Conservation (phyloP, 2,888 invertebrate genomes). For the Anagyrus pseudococci region DNA sequence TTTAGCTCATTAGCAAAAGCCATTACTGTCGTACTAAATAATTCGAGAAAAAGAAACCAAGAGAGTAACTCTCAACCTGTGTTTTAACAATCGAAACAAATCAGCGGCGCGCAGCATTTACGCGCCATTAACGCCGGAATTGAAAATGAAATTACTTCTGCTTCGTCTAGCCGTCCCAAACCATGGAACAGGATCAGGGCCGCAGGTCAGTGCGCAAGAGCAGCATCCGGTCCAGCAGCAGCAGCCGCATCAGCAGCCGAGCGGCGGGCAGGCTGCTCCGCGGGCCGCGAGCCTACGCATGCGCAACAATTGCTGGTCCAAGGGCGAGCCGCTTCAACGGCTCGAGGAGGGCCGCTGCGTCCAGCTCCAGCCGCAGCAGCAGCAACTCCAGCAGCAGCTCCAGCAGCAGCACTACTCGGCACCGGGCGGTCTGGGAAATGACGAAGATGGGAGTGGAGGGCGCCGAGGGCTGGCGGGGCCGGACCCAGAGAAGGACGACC, state of each 20-base stretch:
- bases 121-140: not conserved
- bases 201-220: slow-evolving; percentile 3
- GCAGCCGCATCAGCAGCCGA: slow-evolving; percentile 32
- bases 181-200: slow-evolving; percentile 25
- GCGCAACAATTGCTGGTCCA: slow-evolving; percentile 32
- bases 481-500: slow-evolving; percentile 93
- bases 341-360: not conserved
- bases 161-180: slow-evolving; percentile 31
- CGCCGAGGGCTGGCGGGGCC: slow-evolving; percentile 81
- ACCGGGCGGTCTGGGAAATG: slow-evolving; percentile 52
- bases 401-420: slow-evolving; percentile 35
- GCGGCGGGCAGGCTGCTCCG: slow-evolving; percentile 21
- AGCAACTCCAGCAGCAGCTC: slow-evolving; percentile 32
- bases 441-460: slow-evolving; percentile 61
- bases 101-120: too few relatives aligned
- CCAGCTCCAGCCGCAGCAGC: slow-evolving; percentile 14
- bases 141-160: not conserved
- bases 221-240: slow-evolving; percentile 17
- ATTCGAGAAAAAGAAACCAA: too few relatives aligned
- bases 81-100: too few relatives aligned
- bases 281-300: slow-evolving; percentile 24
- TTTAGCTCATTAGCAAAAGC: too few relatives aligned
- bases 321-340: slow-evolving; percentile 6
- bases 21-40: too few relatives aligned
- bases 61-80: too few relatives aligned